Evolutionary conservation across 2,888 invertebrate genomes (phyloP), one percentile per base, ranked within the genome.

Genomic region (Dynastes tityus): DNA sequence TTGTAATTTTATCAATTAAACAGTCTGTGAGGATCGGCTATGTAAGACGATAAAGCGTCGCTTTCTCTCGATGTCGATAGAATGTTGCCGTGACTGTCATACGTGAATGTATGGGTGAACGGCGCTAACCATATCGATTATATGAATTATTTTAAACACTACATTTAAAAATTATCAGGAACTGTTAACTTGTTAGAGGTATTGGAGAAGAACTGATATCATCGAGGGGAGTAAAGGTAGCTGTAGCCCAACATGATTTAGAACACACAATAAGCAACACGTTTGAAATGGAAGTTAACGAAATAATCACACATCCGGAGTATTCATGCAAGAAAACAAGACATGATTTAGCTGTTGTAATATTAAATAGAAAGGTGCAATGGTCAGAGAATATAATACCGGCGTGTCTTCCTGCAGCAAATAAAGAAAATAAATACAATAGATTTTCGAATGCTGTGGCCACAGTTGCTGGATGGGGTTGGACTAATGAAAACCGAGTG

Each of bases 391-490:
- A 91, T 77, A 91, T 95, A 11, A 91, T 92, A 84, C 97, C 97
- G 1, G 95, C 94, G 11, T 97, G 97, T 86, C 89, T 97, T 1
- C 94, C 95, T 0, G 88, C 90, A 75, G 90, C 90, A 0, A 86
- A 88, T 2, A 88, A 89, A 8, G 87, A 90, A 74, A 89, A 90
- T 77, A 88, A 85, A 51, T 88, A 89, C 80, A 89, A 88, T n/a
- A 89, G 85, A 51, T 92, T 91, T 83, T 91, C 90, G 70, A 93
- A 93, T 0, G 86, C 87, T 0, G 84, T 90, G 27, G 96, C 94
- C 0, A 92, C 93, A 0, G 95, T 95, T 0, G 95, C 95, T 32
- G 97, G 97, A 5, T 97, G 96, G 96, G 97, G 96, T 0, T 96
- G 96, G 92, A 94, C 94, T 0, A 90, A 94, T 81, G 96, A 96